Evolutionary conservation across 2,888 invertebrate genomes (phyloP).

Genomic region (Atrina japonica): DNA sequence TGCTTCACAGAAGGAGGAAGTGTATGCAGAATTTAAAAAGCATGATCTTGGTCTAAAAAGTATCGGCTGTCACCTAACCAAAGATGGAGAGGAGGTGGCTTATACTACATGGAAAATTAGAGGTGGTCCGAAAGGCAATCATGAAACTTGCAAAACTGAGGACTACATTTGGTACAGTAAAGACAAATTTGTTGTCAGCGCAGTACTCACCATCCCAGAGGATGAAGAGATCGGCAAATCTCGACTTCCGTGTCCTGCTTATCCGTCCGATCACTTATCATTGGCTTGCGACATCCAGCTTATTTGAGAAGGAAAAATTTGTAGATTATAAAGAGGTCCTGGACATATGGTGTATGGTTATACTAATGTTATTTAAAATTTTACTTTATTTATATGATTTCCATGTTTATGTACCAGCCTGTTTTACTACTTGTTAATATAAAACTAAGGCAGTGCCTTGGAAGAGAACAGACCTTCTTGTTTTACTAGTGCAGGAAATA

Average conservation of each 20-base stretch:
- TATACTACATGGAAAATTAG: constrained; percentile 90
- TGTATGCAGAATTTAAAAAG: constrained; percentile 84
- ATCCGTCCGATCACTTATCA: constrained; percentile 90
- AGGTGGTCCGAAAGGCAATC: constrained; percentile 82
- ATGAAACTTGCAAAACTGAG: constrained; percentile 87
- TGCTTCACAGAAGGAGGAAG: constrained; percentile 87
- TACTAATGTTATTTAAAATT: not conserved
- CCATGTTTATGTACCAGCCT: no score
- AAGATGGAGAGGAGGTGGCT: constrained; percentile 84
- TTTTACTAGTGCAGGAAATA: no score
- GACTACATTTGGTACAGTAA: constrained; percentile 84
- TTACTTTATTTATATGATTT: no score
- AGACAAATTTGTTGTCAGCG: constrained; percentile 83
- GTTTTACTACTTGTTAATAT: no score
- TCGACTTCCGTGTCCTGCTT: constrained; percentile 86
- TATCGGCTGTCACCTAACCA: constrained; percentile 74
- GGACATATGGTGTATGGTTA: not conserved
- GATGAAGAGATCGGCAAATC: constrained; percentile 86
- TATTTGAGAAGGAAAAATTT: constrained; percentile 1
- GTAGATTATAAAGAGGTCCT: constrained; percentile 1
- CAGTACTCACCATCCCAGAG: constrained; percentile 84
- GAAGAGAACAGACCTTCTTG: no score
- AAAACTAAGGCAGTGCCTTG: no score
- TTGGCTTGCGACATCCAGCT: constrained; percentile 81
- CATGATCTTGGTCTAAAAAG: constrained; percentile 70